phyloP scores from a whole-genome alignment of 2,113 vertebrate species.

The Bambusicola thoracicus region DNA sequence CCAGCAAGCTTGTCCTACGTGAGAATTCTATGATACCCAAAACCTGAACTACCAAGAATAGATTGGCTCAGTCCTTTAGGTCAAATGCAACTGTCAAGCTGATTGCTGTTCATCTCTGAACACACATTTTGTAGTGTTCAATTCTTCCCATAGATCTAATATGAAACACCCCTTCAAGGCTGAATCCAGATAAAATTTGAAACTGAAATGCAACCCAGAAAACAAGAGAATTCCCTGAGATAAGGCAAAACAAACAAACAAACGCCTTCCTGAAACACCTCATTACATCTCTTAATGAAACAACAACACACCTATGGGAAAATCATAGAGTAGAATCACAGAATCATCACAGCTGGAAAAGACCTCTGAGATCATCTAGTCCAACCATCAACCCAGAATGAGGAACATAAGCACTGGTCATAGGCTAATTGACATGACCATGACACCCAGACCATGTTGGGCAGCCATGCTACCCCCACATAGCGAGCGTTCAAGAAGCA shows the following conservation, averaged over 20 bases:
- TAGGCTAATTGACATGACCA: background rate
- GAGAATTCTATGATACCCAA: background rate
- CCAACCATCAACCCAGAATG: too few relatives aligned
- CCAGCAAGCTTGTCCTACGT: background rate
- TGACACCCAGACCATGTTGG: background rate
- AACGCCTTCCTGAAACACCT: accelerated
- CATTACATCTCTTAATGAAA: background rate
- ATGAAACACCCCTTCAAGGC: background rate
- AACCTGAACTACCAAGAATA: background rate
- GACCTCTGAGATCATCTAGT: too few relatives aligned
- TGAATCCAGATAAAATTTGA: background rate
- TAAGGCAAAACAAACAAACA: background rate
- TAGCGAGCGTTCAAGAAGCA: background rate
- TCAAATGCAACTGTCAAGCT: background rate
- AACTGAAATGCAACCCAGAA: background rate
- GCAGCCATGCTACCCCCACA: background rate
- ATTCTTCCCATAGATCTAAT: background rate
- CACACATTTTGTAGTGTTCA: background rate
- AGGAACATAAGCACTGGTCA: background rate
- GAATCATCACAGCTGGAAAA: too few relatives aligned
- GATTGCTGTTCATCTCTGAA: background rate
- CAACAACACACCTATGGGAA: background rate
- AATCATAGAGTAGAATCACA: too few relatives aligned
- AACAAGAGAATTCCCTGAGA: background rate
- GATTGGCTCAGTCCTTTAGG: background rate